Conservation (phyloP, 2,797 vertebrate species). For the Antennarius maculatus region DNA sequence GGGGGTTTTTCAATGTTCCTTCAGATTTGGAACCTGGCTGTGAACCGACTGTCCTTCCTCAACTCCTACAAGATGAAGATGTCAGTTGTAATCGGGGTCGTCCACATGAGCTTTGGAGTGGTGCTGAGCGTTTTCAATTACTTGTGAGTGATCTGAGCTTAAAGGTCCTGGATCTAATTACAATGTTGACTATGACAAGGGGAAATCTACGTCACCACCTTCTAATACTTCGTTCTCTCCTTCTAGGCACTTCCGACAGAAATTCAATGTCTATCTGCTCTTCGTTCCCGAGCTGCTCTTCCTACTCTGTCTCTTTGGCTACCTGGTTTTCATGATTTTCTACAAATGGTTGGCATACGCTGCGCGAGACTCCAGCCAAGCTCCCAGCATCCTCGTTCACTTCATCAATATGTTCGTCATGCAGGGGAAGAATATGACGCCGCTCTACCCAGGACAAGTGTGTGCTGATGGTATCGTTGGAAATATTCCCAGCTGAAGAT, state of each 20-base stretch:
- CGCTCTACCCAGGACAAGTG: conserved; percentile 90
- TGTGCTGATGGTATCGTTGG: background rate
- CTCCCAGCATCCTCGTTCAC: conserved; percentile 95
- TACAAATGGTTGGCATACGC: conserved; percentile 93
- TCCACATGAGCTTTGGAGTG: conserved; percentile 96
- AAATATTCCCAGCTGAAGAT: background rate
- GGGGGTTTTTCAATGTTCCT: conserved; percentile 13
- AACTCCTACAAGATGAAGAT: conserved; percentile 99
- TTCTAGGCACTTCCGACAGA: conserved; percentile 91
- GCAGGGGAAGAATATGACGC: conserved; percentile 69
- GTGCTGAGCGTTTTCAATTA: conserved; percentile 93
- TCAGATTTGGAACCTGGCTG: conserved; percentile 98
- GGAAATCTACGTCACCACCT: background rate
- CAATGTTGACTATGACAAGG: background rate
- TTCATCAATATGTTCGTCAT: conserved; percentile 98
- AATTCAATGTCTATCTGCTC: conserved; percentile 89
- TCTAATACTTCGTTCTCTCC: conserved; percentile 16
- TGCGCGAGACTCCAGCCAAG: conserved; percentile 81
- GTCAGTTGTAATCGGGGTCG: conserved; percentile 93
- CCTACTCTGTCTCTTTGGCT: conserved; percentile 93
- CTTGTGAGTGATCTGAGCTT: conserved; percentile 84
- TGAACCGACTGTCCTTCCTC: conserved; percentile 93
- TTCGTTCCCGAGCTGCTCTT: conserved; percentile 95
- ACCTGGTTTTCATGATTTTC: conserved; percentile 93
- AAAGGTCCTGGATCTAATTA: no score